phyloP scores from a whole-genome alignment of 2,888 invertebrate genomes.

The Temnothorax ravouxi region DNA sequence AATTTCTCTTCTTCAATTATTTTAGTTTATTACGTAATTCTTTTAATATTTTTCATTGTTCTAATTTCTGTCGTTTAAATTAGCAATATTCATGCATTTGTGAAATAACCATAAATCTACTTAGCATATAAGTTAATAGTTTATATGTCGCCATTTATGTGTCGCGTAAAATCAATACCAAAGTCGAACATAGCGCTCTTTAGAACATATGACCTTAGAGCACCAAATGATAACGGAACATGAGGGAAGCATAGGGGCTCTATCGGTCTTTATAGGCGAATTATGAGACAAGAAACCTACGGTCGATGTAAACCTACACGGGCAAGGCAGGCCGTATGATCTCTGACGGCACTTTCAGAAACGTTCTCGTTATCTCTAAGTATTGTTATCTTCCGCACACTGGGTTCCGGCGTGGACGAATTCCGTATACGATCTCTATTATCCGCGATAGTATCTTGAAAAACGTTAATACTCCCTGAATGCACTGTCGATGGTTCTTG shows the following conservation, averaged over 20 bases:
- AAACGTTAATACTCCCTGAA: conserved; percentile 22
- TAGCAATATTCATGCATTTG: background rate
- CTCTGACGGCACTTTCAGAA: conserved; percentile 63
- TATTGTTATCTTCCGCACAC: conserved; percentile 57
- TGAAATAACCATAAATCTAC: background rate
- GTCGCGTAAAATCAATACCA: background rate
- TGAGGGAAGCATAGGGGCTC: conserved; percentile 70
- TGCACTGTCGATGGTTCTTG: conserved; percentile 28
- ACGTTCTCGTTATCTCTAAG: conserved; percentile 60
- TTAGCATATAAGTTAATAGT: background rate
- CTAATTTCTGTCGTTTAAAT: background rate
- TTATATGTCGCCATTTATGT: background rate
- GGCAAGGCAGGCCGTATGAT: conserved; percentile 57
- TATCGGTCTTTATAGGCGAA: conserved; percentile 69
- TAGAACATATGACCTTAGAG: conserved; percentile 31
- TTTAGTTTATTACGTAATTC: background rate
- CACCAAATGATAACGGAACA: conserved; percentile 51
- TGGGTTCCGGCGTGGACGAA: conserved; percentile 42
- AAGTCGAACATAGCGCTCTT: background rate
- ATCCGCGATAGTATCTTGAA: conserved; percentile 20
- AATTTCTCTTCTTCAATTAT: background rate
- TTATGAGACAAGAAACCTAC: conserved; percentile 64
- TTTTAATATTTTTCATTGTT: background rate
- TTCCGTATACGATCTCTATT: conserved; percentile 25
- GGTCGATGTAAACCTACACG: conserved; percentile 61